These are phyloP conservation scores for Parazoanthus atlanticus DNA, from an alignment of 92 coral and sea anemone species.

Conservation along the genomic window DNA sequence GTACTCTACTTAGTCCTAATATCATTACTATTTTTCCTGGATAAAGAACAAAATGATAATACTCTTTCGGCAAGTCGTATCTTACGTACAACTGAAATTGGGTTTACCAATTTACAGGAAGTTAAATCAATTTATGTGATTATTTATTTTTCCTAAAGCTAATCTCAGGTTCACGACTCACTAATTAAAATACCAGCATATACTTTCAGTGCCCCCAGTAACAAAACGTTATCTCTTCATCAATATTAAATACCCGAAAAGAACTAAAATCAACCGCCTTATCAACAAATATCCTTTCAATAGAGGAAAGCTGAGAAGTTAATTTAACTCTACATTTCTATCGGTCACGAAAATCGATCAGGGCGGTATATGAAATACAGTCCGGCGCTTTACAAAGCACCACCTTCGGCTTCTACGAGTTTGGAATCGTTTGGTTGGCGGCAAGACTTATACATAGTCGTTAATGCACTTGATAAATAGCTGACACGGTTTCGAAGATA, in stretches of 20 bases:
- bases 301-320: not conserved
- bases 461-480: too few relatives aligned
- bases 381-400: not conserved
- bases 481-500: too few relatives aligned
- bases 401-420: too few relatives aligned
- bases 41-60: too few relatives aligned
- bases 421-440: not conserved
- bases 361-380: not conserved
- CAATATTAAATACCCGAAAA: constrained; percentile 13
- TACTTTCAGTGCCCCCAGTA: not conserved
- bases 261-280: not conserved
- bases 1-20: too few relatives aligned
- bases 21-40: too few relatives aligned
- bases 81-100: not conserved
- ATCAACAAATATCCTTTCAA: not conserved
- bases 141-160: not conserved
- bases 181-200: not conserved
- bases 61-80: not conserved
- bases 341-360: constrained; percentile 14
- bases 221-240: constrained; percentile 11
- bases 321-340: not conserved
- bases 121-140: not conserved
- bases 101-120: not conserved
- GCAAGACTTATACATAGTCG: not conserved
- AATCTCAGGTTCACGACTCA: not conserved